Evolutionary conservation across 2,113 vertebrate genomes (phyloP).

Genomic region (Notechis scutatus): DNA sequence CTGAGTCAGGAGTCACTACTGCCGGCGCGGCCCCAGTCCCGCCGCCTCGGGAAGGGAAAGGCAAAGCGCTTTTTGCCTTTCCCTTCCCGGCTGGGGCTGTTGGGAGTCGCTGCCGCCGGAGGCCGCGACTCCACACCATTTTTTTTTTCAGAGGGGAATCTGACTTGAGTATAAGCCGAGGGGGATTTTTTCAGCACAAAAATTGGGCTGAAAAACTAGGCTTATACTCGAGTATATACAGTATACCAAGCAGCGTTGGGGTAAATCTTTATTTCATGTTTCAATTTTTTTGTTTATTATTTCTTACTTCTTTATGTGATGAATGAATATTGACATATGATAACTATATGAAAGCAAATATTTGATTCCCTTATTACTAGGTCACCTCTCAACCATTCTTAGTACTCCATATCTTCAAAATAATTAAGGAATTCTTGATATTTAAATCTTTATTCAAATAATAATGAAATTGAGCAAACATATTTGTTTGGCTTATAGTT

Average conservation of each 20-base stretch:
- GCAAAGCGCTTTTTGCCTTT: too few species aligned
- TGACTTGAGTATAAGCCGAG: too few species aligned
- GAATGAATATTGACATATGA: conserved; percentile 13
- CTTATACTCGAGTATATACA: too few species aligned
- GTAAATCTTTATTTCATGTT: background rate
- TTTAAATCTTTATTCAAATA: conserved; percentile 83
- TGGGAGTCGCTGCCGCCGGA: too few species aligned
- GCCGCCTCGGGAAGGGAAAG: too few species aligned
- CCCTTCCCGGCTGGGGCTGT: too few species aligned
- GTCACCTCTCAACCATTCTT: conserved; percentile 29
- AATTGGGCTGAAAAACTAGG: too few species aligned
- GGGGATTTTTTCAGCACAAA: too few species aligned
- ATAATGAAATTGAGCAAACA: conserved; percentile 74
- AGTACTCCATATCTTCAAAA: background rate
- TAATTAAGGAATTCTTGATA: conserved; percentile 69
- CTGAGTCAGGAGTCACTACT: too few species aligned
- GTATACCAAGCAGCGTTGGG: background rate
- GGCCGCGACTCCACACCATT: too few species aligned
- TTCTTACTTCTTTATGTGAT: background rate
- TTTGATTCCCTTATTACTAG: conserved; percentile 57
- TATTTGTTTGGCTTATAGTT: conserved; percentile 67
- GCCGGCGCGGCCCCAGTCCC: too few species aligned
- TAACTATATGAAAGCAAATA: conserved; percentile 78
- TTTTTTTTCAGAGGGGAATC: too few species aligned
- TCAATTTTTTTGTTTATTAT: background rate